phyloP scores from a whole-genome alignment of 2,113 vertebrate species.

The Girardinichthys multiradiatus region DNA sequence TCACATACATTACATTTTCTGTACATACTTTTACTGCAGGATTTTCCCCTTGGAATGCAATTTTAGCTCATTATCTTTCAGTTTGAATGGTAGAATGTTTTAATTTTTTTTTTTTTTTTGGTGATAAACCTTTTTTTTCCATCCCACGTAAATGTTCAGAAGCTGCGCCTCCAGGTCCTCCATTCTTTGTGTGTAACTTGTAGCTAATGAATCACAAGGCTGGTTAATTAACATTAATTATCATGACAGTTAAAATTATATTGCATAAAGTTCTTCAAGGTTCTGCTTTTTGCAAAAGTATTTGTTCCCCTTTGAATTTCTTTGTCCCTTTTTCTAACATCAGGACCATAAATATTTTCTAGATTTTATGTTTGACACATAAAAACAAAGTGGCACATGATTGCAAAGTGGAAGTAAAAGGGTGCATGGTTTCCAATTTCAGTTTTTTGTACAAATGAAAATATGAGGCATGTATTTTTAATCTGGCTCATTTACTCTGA shows the following conservation, averaged over 20 bases:
- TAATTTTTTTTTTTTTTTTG: not conserved
- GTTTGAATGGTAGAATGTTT: no score
- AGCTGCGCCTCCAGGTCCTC: no score
- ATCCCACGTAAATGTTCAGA: not conserved
- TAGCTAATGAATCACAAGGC: slow-evolving; percentile 6
- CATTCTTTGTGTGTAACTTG: slow-evolving; percentile 7
- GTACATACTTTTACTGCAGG: not conserved
- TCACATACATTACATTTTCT: not conserved
- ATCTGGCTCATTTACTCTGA: not conserved
- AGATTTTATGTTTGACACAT: no score
- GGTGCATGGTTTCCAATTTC: not conserved
- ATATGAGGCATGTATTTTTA: not conserved
- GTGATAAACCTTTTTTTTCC: not conserved
- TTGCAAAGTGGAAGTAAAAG: not conserved
- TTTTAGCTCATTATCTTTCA: not conserved
- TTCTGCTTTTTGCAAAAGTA: no score
- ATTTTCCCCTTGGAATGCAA: not conserved
- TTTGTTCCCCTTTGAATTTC: no score
- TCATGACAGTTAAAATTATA: slow-evolving; percentile 10
- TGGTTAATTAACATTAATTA: slow-evolving; percentile 41
- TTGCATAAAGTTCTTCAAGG: slow-evolving; percentile 21
- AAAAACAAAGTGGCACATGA: not conserved
- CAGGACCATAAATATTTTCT: no score
- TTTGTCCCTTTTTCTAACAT: no score
- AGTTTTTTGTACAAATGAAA: not conserved